A percentile compares a stretch with the other conserved stretches of the same genome.
Conservation (phyloP, 2,113 vertebrate species). For the Sciurus niger region DNA sequence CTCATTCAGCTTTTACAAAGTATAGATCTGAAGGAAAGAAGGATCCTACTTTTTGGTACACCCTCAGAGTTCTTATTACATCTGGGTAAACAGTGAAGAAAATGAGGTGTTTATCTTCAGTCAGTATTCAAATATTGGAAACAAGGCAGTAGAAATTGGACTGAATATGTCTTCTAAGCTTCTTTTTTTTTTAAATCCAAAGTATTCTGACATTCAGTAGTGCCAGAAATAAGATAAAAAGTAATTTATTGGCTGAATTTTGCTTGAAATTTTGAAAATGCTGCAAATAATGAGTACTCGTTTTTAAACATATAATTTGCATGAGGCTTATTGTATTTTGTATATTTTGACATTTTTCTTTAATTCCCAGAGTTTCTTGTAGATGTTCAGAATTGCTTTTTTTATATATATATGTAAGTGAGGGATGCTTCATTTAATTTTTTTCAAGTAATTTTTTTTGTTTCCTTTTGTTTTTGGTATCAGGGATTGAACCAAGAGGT, state of each 20-base stretch:
- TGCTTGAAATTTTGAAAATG: constrained; percentile 59
- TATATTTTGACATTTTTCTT: constrained; percentile 18
- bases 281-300: not conserved
- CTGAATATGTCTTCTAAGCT: not conserved
- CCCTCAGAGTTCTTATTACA: constrained; percentile 72
- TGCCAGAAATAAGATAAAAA: not conserved
- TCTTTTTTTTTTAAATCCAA: not conserved
- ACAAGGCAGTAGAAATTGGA: constrained; percentile 72
- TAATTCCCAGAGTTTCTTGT: not conserved
- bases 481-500: too few relatives aligned
- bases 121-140: constrained; percentile 67
- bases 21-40: not conserved
- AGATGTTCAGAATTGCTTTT: not conserved
- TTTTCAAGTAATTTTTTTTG: constrained; percentile 47
- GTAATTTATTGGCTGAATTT: constrained; percentile 21
- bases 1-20: constrained; percentile 74
- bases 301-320: constrained; percentile 24
- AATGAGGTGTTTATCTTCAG: constrained; percentile 42
- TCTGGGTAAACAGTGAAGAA: constrained; percentile 79
- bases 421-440: not conserved
- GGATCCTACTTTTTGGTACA: not conserved
- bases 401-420: not conserved
- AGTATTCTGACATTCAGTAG: not conserved
- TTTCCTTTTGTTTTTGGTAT: too few relatives aligned
- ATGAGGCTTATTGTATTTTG: not conserved